Percentiles rank a stretch among this genome's conserved stretches.
These are phyloP conservation scores for Scaptomyza polygonia DNA, from an alignment of 2,888 invertebrate species.

Conservation along the genomic window DNA sequence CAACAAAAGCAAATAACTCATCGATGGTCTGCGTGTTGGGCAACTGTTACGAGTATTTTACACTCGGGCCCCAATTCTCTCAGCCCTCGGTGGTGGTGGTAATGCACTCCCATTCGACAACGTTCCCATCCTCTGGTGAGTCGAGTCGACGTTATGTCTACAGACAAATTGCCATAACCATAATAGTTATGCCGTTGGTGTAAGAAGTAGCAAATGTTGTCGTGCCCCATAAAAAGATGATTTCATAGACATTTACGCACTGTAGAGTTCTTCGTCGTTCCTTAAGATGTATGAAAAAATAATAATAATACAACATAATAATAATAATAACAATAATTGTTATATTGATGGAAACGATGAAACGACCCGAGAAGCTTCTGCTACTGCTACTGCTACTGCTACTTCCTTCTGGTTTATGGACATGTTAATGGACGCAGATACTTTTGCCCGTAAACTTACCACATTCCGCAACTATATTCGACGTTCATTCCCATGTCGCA, in stretches of 20 bases:
- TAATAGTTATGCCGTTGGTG: slow-evolving; percentile 68
- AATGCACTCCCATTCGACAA: slow-evolving; percentile 47
- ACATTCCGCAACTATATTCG: slow-evolving; percentile 30
- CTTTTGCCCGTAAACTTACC: slow-evolving; percentile 30
- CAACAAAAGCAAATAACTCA: slow-evolving; percentile 69
- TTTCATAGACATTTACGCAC: slow-evolving; percentile 79
- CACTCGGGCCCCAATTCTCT: slow-evolving; percentile 36
- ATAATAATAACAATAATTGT: slow-evolving; percentile 79
- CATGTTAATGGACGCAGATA: slow-evolving; percentile 53
- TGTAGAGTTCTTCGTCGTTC: slow-evolving; percentile 9
- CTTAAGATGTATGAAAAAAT: slow-evolving; percentile 62
- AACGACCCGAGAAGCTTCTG: slow-evolving; percentile 30
- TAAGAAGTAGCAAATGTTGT: slow-evolving; percentile 40
- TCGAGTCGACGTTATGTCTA: slow-evolving; percentile 72
- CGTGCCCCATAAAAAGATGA: slow-evolving; percentile 77
- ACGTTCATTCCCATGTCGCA: slow-evolving; percentile 43
- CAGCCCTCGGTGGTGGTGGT: slow-evolving; percentile 20
- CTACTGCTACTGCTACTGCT: slow-evolving; percentile 32
- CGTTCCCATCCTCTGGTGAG: slow-evolving; percentile 27
- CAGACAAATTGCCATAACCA: slow-evolving; percentile 82
- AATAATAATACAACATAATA: slow-evolving; percentile 70
- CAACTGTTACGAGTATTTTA: slow-evolving; percentile 78
- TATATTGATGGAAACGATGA: slow-evolving; percentile 58
- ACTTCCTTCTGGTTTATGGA: slow-evolving; percentile 54
- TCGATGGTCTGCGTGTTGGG: slow-evolving; percentile 76